Conservation (phyloP, 2,797 vertebrate genomes). For the Gambusia yucatana region DNA sequence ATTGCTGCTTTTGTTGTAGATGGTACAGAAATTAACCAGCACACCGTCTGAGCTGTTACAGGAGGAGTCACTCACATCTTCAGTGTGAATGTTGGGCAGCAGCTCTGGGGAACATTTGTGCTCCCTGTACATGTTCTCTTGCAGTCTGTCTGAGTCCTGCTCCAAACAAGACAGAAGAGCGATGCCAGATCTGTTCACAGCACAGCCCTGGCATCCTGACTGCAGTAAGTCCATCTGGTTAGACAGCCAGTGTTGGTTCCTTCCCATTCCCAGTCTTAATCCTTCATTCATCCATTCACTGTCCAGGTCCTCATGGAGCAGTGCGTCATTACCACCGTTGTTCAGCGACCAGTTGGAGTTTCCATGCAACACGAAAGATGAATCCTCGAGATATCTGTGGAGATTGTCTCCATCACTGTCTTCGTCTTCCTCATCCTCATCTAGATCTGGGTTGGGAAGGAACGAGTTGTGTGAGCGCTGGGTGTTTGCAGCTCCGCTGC, state of each 20-base stretch:
- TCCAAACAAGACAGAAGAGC: conserved; percentile 70
- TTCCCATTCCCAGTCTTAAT: conserved; percentile 43
- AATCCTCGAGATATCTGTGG: conserved; percentile 76
- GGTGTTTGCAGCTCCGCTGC: conserved; percentile 19
- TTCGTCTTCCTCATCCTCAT: conserved; percentile 86
- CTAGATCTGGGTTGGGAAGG: conserved; percentile 80
- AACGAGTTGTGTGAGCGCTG: conserved; percentile 87
- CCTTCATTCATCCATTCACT: conserved; percentile 52
- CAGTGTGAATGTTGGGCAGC: conserved; percentile 82
- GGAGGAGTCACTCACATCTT: conserved; percentile 90
- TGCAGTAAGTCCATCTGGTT: conserved; percentile 70
- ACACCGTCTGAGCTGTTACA: conserved; percentile 95
- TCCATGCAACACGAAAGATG: conserved; percentile 78
- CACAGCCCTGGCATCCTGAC: conserved; percentile 64
- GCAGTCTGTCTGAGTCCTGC: conserved; percentile 56
- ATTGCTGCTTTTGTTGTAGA: conserved; percentile 90
- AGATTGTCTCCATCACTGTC: conserved; percentile 77
- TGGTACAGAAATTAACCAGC: conserved; percentile 93
- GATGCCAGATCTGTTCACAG: conserved; percentile 68
- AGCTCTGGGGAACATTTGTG: conserved; percentile 72
- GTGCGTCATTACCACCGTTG: conserved; percentile 69
- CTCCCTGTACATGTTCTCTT: conserved; percentile 72
- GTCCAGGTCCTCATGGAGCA: conserved; percentile 14
- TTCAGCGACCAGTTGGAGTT: conserved; percentile 79
- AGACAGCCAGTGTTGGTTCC: conserved; percentile 59